Conservation (phyloP, 2,113 vertebrate genomes). For the Pogona vitticeps region DNA sequence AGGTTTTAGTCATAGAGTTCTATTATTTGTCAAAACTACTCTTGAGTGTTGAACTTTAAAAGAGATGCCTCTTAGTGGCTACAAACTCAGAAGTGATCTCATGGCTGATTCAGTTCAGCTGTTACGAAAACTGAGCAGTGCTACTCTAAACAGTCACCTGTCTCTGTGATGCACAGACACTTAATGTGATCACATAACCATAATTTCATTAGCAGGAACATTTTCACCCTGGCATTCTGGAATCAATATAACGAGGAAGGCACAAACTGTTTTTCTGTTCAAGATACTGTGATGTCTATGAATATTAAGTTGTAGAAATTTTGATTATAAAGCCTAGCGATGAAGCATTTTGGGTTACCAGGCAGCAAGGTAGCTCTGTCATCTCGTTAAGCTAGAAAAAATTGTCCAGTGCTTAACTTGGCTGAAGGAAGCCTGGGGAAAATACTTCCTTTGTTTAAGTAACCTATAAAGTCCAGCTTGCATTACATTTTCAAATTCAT, state of each 20-base stretch:
- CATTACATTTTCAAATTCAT: background rate
- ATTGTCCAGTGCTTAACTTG: background rate
- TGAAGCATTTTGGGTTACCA: background rate
- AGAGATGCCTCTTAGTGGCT: background rate
- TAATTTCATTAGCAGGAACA: no score
- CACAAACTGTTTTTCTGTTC: background rate
- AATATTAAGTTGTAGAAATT: background rate
- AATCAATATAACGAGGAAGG: background rate
- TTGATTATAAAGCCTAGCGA: background rate
- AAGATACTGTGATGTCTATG: conserved; percentile 10
- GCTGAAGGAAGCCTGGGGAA: background rate
- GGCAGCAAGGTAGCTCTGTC: background rate
- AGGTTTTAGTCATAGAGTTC: background rate
- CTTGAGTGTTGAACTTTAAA: background rate
- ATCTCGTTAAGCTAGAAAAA: background rate
- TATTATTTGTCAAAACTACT: background rate
- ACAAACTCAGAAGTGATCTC: background rate
- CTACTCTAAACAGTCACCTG: background rate
- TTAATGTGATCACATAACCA: background rate
- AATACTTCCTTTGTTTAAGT: background rate
- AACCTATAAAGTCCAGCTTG: background rate
- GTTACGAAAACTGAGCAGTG: background rate
- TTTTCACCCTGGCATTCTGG: background rate
- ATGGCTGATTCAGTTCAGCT: background rate
- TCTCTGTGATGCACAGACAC: background rate